These are phyloP conservation scores for Rhyacichthys aspro DNA, from an alignment of 2,797 vertebrate genomes.

Conservation along the genomic window DNA sequence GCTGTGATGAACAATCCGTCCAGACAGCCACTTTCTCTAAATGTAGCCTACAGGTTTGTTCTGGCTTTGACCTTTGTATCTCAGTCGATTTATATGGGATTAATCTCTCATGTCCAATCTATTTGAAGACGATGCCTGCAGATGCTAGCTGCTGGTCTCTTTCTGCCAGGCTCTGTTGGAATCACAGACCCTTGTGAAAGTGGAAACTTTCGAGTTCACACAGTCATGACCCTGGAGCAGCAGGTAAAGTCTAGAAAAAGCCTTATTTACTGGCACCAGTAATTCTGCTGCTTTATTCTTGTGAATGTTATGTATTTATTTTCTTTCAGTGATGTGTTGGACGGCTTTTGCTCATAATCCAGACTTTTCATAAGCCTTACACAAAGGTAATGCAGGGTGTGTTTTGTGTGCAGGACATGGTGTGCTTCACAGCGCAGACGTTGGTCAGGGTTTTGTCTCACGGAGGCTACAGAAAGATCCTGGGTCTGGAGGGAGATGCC, in stretches of 20 bases:
- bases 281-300: no score
- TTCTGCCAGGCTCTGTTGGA: slow-evolving; percentile 93
- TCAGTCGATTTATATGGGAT: background rate
- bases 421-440: slow-evolving; percentile 96
- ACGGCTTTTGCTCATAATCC: no score
- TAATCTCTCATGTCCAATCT: background rate
- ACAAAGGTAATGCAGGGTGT: no score
- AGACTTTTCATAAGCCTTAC: no score
- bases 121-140: slow-evolving; percentile 91
- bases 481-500: slow-evolving; percentile 94
- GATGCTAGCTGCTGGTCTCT: slow-evolving; percentile 94
- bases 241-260: slow-evolving; percentile 79
- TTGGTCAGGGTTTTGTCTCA: slow-evolving; percentile 94
- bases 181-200: slow-evolving; percentile 98
- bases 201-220: slow-evolving; percentile 95
- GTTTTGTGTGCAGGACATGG: slow-evolving; percentile 87
- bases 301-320: no score
- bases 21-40: slow-evolving; percentile 92
- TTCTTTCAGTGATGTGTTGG: no score
- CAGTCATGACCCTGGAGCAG: slow-evolving; percentile 97
- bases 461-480: slow-evolving; percentile 94
- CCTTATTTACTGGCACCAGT: no score
- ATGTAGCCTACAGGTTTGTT: slow-evolving; percentile 90
- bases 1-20: slow-evolving; percentile 98
- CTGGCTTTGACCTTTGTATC: background rate